Evolutionary conservation across 2,888 invertebrate genomes (phyloP), one percentile per base, ranked within the genome.

Genomic region (Synanthedon andrenaeformis): DNA sequence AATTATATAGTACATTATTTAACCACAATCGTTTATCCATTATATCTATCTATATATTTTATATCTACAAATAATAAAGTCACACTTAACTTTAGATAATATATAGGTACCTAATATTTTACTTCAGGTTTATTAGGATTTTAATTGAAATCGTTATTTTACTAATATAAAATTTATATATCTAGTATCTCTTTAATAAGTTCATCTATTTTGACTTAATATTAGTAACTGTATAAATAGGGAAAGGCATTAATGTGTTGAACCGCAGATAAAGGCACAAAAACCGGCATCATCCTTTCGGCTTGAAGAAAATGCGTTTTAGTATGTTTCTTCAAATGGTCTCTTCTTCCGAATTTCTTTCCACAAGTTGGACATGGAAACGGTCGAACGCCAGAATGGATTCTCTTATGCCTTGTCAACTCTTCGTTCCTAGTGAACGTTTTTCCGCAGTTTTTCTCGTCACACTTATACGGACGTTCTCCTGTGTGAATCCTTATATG

Each of bases 311-410:
- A 88, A 69, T 98, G 97, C 0, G 96, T 97, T 67, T 95, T 91
- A 56, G 93, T 92, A 72, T 98, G 98, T 69, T 98, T 98, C 81
- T 96, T 96, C 55, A 98, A 88, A 74, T 98, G 98, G 74, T 98
- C 98, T 64, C 97, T 93, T 49, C 98, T 89, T 0, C 97, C 97
- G 72, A 98, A 98, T 58, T 94, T 91, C 82, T 98, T 98, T 3
- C 95, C 95, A 69, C 98, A 98, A 14, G 93, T 91, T 0, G 91
- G 86, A 72, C 98, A 98, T 0, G 94, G 91, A 74, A 93, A 97
- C 0, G 97, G 95, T 51, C 95, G 89, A 0, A 95, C 84, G 0
- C 96, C 96, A 0, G 95, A 94, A 75, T 96, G 96, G 51, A 96
- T 96, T 60, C 96, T 88, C 70, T 95, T 94, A 75, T 97, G 96